Evolutionary conservation across 1,140 invertebrate species (phyloP), one percentile per base, ranked within the genome.

Genomic region (Ceratina japonica): DNA sequence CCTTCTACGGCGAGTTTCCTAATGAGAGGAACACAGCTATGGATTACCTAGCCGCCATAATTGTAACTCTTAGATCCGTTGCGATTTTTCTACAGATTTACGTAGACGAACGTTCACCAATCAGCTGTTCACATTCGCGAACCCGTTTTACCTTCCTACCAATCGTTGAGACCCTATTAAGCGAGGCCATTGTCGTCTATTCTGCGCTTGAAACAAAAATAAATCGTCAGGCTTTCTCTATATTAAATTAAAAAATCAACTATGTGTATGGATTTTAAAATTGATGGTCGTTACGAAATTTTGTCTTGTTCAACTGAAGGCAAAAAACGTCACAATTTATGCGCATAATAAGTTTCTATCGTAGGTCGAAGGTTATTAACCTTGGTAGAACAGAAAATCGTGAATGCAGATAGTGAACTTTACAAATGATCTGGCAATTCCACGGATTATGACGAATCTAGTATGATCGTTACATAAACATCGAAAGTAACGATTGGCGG

Each of bases 1-100:
- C 89, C 88, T 88, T 89, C 89, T 86, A 90, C 89, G 82, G 89
- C 79, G 81, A 90, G 86, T 86, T 89, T 86, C 86, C 84, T 91
- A 91, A 91, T 90, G 90, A 91, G 90, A 82, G 87, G 81, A 91
- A 89, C 83, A 82, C 79, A 86, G 72, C 77, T 66, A 73, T 69
- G 80, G 75, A 84, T 86, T 82, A 86, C 77, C 77, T 77, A 69
- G 69, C 70, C 56, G 72, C 77, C 77, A 58, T 71, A 85, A 73
- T 66, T 59, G 44, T 68, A 62, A 62, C 79, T 77, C 13, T 37
- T 59, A 83, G 83, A 81, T 82, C 75, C 69, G 70, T 75, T 80
- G 66, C 58, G 49, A 84, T 80, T 87, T 86, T 86, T 86, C 78
- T 63, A 58, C 18, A 3, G 18, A 69, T 73, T n/a, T 44, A 56